phyloP scores from a whole-genome alignment of 2,888 invertebrate genomes.

The Thelaira solivaga region DNA sequence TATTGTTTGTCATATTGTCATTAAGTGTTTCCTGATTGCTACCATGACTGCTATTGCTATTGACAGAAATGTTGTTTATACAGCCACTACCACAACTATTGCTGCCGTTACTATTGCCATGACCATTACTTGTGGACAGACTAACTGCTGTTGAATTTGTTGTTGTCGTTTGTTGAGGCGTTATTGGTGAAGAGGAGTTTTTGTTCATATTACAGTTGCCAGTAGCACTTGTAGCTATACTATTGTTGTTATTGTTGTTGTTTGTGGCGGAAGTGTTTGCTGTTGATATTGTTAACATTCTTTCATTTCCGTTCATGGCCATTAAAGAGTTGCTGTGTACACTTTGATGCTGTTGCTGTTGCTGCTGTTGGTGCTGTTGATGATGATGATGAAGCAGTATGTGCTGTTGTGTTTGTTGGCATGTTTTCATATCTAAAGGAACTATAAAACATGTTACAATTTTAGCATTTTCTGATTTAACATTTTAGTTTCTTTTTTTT shows the following conservation, averaged over 20 bases:
- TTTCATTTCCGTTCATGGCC: constrained; percentile 76
- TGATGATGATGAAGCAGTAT: constrained; percentile 64
- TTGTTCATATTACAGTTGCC: constrained; percentile 70
- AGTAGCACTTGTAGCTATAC: constrained; percentile 65
- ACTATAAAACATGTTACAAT: constrained; percentile 55
- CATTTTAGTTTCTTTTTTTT: constrained; percentile 45
- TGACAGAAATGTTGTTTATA: constrained; percentile 51
- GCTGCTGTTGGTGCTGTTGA: constrained; percentile 67
- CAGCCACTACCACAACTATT: constrained; percentile 28
- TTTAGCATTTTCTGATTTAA: constrained; percentile 48
- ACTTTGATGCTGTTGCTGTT: constrained; percentile 66
- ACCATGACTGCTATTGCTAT: constrained; percentile 57
- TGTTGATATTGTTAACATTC: constrained; percentile 77
- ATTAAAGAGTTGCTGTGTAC: constrained; percentile 67
- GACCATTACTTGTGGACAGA: constrained; percentile 59
- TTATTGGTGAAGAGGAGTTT: constrained; percentile 64
- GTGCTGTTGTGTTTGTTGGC: constrained; percentile 64
- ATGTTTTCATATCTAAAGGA: constrained; percentile 69
- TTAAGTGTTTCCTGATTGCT: constrained; percentile 65
- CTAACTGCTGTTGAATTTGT: constrained; percentile 63
- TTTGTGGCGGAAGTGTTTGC: constrained; percentile 65
- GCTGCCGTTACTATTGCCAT: constrained; percentile 43
- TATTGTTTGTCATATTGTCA: constrained; percentile 64
- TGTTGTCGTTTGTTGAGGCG: constrained; percentile 62
- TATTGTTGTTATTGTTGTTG: constrained; percentile 64